phyloP scores from a whole-genome alignment of 2,113 vertebrate genomes.

The Antechinus flavipes region DNA sequence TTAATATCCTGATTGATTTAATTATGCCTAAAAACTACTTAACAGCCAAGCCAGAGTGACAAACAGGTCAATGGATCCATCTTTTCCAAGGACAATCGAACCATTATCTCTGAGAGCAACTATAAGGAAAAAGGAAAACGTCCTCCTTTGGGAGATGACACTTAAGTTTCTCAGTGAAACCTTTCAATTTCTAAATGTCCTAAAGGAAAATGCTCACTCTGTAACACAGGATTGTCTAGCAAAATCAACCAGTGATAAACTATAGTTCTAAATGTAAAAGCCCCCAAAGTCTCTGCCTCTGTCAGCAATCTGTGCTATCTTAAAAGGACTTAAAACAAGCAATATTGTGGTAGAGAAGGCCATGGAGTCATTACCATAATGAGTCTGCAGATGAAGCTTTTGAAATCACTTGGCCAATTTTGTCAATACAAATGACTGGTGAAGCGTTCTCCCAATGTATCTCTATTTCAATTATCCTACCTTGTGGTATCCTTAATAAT shows the following conservation, averaged over 20 bases:
- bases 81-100: neutral
- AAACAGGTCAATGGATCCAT: neutral
- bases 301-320: neutral
- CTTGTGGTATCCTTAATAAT: neutral
- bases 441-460: neutral
- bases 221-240: neutral
- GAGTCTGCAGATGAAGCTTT: neutral
- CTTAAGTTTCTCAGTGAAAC: neutral
- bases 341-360: neutral
- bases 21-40: too few species aligned
- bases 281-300: too few species aligned
- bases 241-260: too few species aligned
- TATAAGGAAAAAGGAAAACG: neutral
- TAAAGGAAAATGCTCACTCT: neutral
- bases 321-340: neutral
- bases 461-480: neutral
- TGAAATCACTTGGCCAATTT: neutral
- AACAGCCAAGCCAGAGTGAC: neutral
- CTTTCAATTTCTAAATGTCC: too few species aligned
- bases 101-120: neutral
- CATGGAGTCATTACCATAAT: neutral
- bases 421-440: neutral
- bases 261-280: neutral
- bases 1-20: neutral
- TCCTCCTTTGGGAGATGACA: neutral